Evolutionary conservation across 2,888 invertebrate genomes (phyloP).

Genomic region (Colletes collaris): DNA sequence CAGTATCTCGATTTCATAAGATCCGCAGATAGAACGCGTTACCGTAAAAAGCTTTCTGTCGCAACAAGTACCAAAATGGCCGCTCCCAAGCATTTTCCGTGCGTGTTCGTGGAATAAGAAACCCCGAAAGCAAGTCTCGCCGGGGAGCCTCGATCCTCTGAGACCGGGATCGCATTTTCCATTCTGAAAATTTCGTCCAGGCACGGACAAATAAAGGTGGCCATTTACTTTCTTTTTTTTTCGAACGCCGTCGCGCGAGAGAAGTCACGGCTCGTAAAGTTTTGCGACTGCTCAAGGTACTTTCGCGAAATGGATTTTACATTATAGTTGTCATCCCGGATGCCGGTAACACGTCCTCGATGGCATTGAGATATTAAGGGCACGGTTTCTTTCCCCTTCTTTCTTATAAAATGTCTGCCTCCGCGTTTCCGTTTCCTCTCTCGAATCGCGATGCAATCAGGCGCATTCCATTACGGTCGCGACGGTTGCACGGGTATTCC

Average conservation of each 20-base stretch:
- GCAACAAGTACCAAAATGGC: no score
- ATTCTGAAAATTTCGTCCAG: conserved; percentile 27
- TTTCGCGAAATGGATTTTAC: conserved; percentile 21
- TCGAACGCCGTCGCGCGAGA: conserved; percentile 10
- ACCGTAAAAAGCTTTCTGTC: no score
- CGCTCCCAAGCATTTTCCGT: no score
- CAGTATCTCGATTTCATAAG: no score
- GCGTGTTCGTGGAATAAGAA: no score
- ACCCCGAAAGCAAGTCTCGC: no score
- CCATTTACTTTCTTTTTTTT: conserved; percentile 1
- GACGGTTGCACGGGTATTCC: conserved; percentile 33
- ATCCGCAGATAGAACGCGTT: no score
- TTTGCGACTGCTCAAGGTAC: conserved; percentile 22
- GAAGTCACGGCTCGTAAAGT: conserved; percentile 33
- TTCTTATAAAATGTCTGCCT: neutral
- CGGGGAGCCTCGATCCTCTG: no score
- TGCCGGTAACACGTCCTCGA: conserved; percentile 20
- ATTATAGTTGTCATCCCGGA: conserved; percentile 22
- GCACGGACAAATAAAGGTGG: conserved; percentile 1
- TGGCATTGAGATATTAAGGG: conserved; percentile 15
- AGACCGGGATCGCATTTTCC: no score
- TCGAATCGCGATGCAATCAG: conserved; percentile 14
- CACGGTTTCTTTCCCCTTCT: neutral
- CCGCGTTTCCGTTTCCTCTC: neutral
- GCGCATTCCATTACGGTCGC: conserved; percentile 36